Percentiles rank a stretch among this genome's conserved stretches.
These are phyloP conservation scores for Nerophis lumbriciformis DNA, from an alignment of 2,113 vertebrate genomes.

Conservation along the genomic window DNA sequence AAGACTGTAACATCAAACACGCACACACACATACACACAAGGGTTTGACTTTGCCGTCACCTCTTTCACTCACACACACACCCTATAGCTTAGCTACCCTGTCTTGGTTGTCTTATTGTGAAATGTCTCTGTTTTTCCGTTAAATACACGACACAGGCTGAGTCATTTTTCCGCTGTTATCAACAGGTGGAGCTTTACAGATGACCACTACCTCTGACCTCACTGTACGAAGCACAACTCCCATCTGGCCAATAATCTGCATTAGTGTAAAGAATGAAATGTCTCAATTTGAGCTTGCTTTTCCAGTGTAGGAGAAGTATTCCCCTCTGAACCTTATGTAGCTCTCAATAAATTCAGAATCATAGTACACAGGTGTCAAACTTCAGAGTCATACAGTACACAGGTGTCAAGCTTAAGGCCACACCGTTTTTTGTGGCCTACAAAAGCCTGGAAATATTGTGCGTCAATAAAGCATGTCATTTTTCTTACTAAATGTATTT, in stretches of 20 bases:
- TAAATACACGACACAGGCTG: background rate
- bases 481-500: no score
- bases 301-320: constrained; percentile 38
- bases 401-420: no score
- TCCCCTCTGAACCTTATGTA: background rate
- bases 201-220: constrained; percentile 26
- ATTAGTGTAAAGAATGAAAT: constrained; percentile 46
- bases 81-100: constrained; percentile 14
- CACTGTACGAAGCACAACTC: background rate
- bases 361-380: no score
- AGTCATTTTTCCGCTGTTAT: constrained; percentile 7
- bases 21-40: constrained; percentile 51
- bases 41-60: constrained; percentile 36
- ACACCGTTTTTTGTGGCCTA: no score
- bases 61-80: constrained; percentile 29
- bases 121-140: background rate
- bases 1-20: constrained; percentile 68
- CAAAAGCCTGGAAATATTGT: no score
- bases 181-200: constrained; percentile 20
- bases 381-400: no score
- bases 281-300: constrained; percentile 52
- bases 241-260: background rate
- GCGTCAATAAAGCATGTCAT: no score
- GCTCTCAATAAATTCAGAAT: background rate
- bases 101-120: background rate